Evolutionary conservation across 2,113 vertebrate species (phyloP).

Genomic region (Gadus chalcogrammus): DNA sequence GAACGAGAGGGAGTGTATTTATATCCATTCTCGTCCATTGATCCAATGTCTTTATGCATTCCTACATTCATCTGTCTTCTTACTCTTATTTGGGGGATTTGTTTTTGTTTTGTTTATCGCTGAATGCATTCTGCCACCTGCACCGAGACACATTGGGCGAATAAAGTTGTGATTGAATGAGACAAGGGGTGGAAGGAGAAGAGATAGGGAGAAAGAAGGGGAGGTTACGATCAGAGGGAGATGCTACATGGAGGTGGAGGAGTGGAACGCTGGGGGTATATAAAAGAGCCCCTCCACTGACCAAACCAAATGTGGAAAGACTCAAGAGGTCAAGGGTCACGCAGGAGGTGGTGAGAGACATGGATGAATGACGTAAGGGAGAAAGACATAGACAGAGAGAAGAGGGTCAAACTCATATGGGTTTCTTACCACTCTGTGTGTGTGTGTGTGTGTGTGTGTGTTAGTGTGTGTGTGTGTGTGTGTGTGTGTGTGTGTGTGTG

Average conservation of each 20-base stretch:
- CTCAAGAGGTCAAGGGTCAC: conserved; percentile 37
- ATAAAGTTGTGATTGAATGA: background rate
- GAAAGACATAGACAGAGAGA: background rate
- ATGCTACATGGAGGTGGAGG: conserved; percentile 27
- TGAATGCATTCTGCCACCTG: conserved; percentile 5
- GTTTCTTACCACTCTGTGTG: too few species aligned
- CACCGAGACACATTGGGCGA: conserved; percentile 1
- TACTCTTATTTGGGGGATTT: background rate
- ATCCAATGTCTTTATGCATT: too few species aligned
- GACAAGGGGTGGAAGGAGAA: conserved; percentile 15
- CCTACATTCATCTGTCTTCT: too few species aligned
- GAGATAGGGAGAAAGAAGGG: conserved; percentile 6
- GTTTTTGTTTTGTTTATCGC: background rate
- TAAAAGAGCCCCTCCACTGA: conserved; percentile 44
- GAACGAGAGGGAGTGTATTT: background rate
- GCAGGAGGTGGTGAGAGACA: conserved; percentile 15
- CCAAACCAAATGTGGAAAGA: conserved; percentile 57
- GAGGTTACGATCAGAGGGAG: conserved; percentile 30
- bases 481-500: too few species aligned
- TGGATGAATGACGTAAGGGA: conserved; percentile 1
- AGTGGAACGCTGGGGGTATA: conserved; percentile 22
- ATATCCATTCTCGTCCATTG: too few species aligned
- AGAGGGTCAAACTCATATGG: background rate
- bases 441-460: too few species aligned
- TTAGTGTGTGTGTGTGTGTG: too few species aligned